Evolutionary conservation across 2,797 vertebrate species (phyloP).

Genomic region (Takifugu ocellatus): DNA sequence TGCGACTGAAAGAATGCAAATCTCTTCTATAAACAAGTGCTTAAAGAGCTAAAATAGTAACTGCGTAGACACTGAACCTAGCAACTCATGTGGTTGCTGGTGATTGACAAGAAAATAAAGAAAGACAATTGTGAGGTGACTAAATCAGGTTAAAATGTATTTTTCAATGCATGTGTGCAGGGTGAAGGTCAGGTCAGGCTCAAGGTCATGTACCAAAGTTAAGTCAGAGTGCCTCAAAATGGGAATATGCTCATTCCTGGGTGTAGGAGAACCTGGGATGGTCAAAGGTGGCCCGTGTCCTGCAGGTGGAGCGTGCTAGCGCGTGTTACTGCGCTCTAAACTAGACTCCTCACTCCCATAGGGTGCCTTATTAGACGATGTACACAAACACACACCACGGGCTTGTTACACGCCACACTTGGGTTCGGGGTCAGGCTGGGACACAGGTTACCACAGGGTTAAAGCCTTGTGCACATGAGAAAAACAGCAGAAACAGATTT

Average conservation of each 20-base stretch:
- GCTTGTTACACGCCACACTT: conserved; percentile 55
- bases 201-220: no score
- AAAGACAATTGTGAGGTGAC: no score
- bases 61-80: no score
- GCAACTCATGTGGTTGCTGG: no score
- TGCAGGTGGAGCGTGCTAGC: conserved; percentile 7
- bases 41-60: no score
- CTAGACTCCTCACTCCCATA: conserved; percentile 20
- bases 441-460: conserved; percentile 76
- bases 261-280: no score
- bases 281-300: not conserved
- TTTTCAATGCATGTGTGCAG: no score
- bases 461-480: conserved; percentile 74
- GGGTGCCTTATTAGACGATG: conserved; percentile 27
- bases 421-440: conserved; percentile 62
- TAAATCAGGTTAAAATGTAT: no score
- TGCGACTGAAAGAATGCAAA: no score
- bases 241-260: not conserved
- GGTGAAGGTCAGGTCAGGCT: no score
- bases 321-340: not conserved
- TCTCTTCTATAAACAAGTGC: no score
- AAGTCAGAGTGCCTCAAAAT: not conserved
- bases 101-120: no score
- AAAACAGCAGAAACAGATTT: conserved; percentile 79
- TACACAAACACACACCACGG: conserved; percentile 38